Evolutionary conservation across 2,888 invertebrate genomes (phyloP).

Genomic region (Matsumyia berberina): DNA sequence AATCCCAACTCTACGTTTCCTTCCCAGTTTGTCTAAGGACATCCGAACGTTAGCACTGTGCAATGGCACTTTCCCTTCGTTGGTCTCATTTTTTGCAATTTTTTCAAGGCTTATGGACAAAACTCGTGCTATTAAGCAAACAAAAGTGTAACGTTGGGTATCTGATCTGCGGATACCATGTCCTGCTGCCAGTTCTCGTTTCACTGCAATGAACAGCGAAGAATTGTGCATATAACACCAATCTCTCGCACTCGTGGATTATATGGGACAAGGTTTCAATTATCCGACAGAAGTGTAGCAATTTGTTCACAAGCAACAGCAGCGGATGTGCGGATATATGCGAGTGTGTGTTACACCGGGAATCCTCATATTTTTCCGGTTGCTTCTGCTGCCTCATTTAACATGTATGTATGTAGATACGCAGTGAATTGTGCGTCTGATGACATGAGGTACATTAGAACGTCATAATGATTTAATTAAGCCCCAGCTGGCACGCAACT

Average conservation of each 20-base stretch:
- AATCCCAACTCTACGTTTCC: slow-evolving; percentile 16
- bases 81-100: slow-evolving; percentile 10
- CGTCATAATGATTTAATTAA: slow-evolving; percentile 71
- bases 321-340: slow-evolving; percentile 49
- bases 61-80: not conserved
- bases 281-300: slow-evolving; percentile 71
- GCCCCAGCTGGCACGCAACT: slow-evolving; percentile 48
- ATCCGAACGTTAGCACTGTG: slow-evolving; percentile 10
- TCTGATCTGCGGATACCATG: slow-evolving; percentile 9
- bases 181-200: slow-evolving; percentile 7
- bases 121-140: slow-evolving; percentile 35
- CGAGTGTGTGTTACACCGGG: slow-evolving; percentile 26
- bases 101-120: slow-evolving; percentile 32
- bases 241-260: slow-evolving; percentile 63
- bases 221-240: slow-evolving; percentile 43
- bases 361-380: slow-evolving; percentile 40
- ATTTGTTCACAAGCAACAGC: slow-evolving; percentile 62
- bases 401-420: slow-evolving; percentile 24
- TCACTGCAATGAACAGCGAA: slow-evolving; percentile 39
- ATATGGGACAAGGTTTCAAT: slow-evolving; percentile 76
- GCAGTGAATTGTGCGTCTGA: slow-evolving; percentile 67
- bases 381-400: slow-evolving; percentile 11
- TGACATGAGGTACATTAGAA: slow-evolving; percentile 68
- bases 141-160: slow-evolving; percentile 31
- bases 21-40: slow-evolving; percentile 33